These are phyloP conservation scores for Cephus spinipes DNA, from an alignment of 2,888 invertebrate species.

Conservation along the genomic window DNA sequence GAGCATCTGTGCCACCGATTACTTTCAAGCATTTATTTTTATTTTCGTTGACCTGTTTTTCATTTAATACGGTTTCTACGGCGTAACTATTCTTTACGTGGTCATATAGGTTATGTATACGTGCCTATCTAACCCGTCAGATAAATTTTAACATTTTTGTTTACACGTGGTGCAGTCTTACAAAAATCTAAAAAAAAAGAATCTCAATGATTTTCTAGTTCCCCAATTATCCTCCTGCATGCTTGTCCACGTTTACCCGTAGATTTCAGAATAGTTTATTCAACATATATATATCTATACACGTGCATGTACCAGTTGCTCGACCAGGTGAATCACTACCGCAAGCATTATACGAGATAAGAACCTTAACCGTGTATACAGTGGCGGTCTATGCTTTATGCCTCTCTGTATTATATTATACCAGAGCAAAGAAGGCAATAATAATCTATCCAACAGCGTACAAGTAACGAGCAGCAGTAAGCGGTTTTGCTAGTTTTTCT, in stretches of 20 bases:
- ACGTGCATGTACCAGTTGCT: background rate
- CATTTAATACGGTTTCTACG: background rate
- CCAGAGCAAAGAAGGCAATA: background rate
- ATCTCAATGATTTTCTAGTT: background rate
- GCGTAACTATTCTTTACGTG: background rate
- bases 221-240: background rate
- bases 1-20: background rate
- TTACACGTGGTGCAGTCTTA: background rate
- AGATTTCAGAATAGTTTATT: background rate
- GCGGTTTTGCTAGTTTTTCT: background rate
- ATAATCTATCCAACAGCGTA: background rate
- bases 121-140: background rate
- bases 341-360: constrained; percentile 3
- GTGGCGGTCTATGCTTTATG: background rate
- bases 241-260: background rate
- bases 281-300: background rate
- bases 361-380: constrained; percentile 3
- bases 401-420: background rate
- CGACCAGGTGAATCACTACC: background rate
- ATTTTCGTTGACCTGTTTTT: background rate
- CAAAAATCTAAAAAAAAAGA: background rate
- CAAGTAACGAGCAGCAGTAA: background rate
- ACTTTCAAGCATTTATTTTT: background rate
- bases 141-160: background rate
- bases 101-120: background rate